Evolutionary conservation across 2,888 invertebrate genomes (phyloP), one percentile per base, ranked within the genome.

Genomic region (Tanypteryx hageni): DNA sequence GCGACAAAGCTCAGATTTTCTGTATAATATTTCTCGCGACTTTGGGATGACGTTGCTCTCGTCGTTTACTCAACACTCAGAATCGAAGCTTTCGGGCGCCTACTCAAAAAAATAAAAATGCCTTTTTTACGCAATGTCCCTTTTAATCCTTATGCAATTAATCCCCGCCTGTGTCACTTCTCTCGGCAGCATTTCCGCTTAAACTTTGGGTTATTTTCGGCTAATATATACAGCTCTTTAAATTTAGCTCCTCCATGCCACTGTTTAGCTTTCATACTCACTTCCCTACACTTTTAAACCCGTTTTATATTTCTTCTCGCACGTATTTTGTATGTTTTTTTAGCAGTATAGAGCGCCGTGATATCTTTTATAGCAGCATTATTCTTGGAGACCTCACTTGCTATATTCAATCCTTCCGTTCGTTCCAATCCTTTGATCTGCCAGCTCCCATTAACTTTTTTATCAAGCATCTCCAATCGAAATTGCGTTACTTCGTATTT

Each of bases 121-220:
- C 1, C 8, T 76, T 76, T 27, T 76, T 76, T 27, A 4, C 76
- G 22, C 27, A 11, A 11, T 13, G 27, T 27, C 27, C 27, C 27
- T 76, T 76, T 76, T 76, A 76, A 76, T 76, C 76, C 76, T 27
- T 18, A 18, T 18, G 9, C 76, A n/a, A 76, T 76, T 76, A 76
- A 27, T 76, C 22, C 76, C 27, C 11, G 4, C 22, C 13, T 27
- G 27, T 22, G 76, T 76, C 76, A 76, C 27, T 27, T 76, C 27
- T 11, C 27, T 22, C 76, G 5, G 27, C 22, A 76, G 27, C 76
- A 22, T 27, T 27, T 5, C 76, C 27, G 9, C 76, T 27, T 22
- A 76, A 76, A 27, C 76, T 76, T 76, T 76, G 11, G 13, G 22
- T 22, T 76, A 27, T 27, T 76, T 27, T 76, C 27, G 22, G 22